Conservation (phyloP, 2,797 vertebrate genomes). For the Pangasius larnaudii region DNA sequence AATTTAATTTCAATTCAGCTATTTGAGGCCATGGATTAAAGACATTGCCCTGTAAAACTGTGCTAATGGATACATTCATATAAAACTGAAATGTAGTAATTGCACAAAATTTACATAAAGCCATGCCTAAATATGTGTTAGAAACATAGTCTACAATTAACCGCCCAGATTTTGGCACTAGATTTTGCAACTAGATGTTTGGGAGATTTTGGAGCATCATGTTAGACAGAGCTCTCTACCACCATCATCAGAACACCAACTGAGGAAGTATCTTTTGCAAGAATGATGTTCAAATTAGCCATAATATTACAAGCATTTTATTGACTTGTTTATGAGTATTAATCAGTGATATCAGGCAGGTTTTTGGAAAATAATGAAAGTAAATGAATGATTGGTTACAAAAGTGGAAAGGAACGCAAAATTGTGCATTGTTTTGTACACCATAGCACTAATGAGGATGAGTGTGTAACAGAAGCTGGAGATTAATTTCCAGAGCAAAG, state of each 20-base stretch:
- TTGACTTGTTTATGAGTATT: neutral
- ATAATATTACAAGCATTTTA: neutral
- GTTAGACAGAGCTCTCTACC: neutral
- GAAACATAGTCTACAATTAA: neutral
- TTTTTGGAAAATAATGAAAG: neutral
- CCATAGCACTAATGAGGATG: neutral
- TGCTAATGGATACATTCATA: neutral
- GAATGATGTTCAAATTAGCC: neutral
- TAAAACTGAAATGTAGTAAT: constrained; percentile 1
- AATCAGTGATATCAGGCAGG: neutral
- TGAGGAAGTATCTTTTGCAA: neutral
- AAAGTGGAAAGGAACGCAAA: neutral
- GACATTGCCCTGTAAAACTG: neutral
- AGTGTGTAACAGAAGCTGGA: neutral
- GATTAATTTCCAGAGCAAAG: neutral
- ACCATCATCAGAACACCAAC: neutral
- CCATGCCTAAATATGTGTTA: neutral
- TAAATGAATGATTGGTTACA: neutral
- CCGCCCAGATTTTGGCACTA: neutral
- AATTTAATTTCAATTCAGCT: neutral
- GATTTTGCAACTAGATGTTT: neutral
- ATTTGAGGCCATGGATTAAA: neutral
- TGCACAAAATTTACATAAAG: neutral
- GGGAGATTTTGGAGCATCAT: neutral
- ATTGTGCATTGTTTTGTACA: neutral